Evolutionary conservation across 2,888 invertebrate genomes (phyloP), one percentile per base, ranked within the genome.

Genomic region (Pimpla rufipes): DNA sequence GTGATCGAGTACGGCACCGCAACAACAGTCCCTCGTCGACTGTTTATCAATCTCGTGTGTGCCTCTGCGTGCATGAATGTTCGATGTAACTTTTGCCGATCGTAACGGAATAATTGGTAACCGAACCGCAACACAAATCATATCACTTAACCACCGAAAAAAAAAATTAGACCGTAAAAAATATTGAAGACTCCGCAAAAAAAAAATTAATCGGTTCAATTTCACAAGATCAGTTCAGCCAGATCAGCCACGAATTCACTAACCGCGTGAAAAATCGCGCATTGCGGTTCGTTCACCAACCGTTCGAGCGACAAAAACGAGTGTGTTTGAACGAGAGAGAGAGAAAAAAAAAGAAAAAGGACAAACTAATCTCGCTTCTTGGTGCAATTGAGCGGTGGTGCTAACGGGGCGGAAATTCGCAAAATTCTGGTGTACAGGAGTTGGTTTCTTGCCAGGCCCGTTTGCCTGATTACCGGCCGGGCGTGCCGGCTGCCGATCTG

Each of bases 391-490:
- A 57, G 91, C 90, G 91, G 89, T 90, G 90, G 91, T 90, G 92
- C 91, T 92, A 93, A 93, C 91, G 88, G 90, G 90, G 90, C 78
- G 81, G 73, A 83, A 57, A 81, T 81, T 83, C 70, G 79, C 87
- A 90, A 83, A 83, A 83, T 86, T 83, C 81, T 85, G 87, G 85
- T 83, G 88, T 92, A 92, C 93, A 93, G 93, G 92, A 92, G 87
- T 93, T 93, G 93, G 92, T 92, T 93, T 91, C 91, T 92, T 92
- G 93, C 82, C 93, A 95, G 95, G 95, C 95, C 90, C 94, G 95
- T 90, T 94, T 96, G 93, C 96, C 95, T 92, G 95, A 95, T 90
- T 95, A 94, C 90, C 93, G 94, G 88, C 93, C 93, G 88, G 92
- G 92, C 89, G 91, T 93, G 84, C 93, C 94, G 85, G 89, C 92